phyloP scores from a whole-genome alignment of 2,888 invertebrate genomes.

The Cephus nigrinus region DNA sequence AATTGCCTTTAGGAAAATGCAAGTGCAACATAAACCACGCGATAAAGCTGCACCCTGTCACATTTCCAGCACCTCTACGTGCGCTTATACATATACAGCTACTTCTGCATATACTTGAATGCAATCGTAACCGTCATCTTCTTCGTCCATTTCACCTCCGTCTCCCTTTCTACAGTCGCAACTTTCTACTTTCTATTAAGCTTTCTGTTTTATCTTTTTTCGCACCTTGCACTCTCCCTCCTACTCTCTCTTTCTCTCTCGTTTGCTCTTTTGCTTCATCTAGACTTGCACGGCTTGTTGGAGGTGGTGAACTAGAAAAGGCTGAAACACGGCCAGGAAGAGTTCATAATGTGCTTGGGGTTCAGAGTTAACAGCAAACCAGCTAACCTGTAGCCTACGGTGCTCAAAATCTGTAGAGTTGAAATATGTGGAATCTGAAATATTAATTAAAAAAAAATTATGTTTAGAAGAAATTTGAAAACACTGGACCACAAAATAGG shows the following conservation, averaged over 20 bases:
- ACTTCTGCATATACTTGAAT: slow-evolving; percentile 18
- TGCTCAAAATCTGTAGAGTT: neutral
- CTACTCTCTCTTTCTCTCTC: slow-evolving; percentile 21
- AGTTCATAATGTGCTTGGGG: slow-evolving; percentile 45
- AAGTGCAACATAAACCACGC: slow-evolving; percentile 55
- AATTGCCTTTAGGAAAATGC: slow-evolving; percentile 39
- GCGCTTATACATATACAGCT: neutral
- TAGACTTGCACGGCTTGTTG: slow-evolving; percentile 19
- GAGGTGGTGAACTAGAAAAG: slow-evolving; percentile 50
- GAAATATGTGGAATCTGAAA: neutral
- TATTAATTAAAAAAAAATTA: neutral
- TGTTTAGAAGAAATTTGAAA: neutral
- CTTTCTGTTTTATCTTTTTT: slow-evolving; percentile 25
- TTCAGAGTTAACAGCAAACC: neutral
- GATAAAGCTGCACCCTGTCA: slow-evolving; percentile 50
- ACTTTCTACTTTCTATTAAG: neutral
- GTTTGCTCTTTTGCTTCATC: slow-evolving; percentile 21
- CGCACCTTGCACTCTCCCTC: slow-evolving; percentile 22
- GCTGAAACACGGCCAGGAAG: slow-evolving; percentile 46
- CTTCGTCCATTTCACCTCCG: neutral
- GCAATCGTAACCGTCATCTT: slow-evolving; percentile 11
- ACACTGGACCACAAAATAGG: too few relatives aligned
- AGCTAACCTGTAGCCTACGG: neutral
- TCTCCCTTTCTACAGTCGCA: neutral
- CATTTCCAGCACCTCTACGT: neutral